These are phyloP conservation scores for Zenarchopterus dispar DNA, from an alignment of 2,797 vertebrate species.

Conservation along the genomic window DNA sequence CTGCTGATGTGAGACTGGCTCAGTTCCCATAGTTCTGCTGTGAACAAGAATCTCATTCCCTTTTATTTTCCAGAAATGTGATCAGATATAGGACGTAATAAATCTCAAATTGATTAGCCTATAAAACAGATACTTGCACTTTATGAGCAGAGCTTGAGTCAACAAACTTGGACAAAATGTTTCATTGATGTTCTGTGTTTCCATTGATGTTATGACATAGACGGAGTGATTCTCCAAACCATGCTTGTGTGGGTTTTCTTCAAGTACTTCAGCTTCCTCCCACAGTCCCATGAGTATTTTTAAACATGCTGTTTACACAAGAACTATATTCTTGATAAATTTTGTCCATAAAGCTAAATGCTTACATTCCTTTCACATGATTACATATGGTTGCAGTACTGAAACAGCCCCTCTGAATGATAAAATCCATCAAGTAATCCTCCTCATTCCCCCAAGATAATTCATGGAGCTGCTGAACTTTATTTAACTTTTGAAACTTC, in stretches of 20 bases:
- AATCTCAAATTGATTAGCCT: no score
- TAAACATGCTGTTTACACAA: background rate
- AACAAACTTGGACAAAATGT: background rate
- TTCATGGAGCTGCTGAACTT: background rate
- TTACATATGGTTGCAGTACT: background rate
- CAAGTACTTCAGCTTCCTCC: no score
- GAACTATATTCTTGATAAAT: background rate
- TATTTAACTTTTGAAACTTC: background rate
- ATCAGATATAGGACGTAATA: background rate
- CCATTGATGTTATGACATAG: background rate
- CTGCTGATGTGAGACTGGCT: no score
- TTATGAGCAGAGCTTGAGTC: no score
- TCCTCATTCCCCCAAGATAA: background rate
- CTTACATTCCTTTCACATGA: background rate
- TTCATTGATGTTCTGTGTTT: background rate
- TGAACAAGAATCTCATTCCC: background rate
- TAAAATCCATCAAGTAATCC: no score
- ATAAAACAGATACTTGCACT: no score
- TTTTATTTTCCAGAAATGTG: constrained; percentile 19
- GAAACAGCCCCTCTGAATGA: background rate
- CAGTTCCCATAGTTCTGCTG: constrained; percentile 7
- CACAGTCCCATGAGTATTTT: background rate
- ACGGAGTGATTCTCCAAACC: background rate
- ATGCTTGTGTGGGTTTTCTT: no score
- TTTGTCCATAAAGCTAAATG: background rate